Evolutionary conservation across 2,797 vertebrate species (phyloP), one percentile per base, ranked within the genome.

Genomic region (Gila robusta): DNA sequence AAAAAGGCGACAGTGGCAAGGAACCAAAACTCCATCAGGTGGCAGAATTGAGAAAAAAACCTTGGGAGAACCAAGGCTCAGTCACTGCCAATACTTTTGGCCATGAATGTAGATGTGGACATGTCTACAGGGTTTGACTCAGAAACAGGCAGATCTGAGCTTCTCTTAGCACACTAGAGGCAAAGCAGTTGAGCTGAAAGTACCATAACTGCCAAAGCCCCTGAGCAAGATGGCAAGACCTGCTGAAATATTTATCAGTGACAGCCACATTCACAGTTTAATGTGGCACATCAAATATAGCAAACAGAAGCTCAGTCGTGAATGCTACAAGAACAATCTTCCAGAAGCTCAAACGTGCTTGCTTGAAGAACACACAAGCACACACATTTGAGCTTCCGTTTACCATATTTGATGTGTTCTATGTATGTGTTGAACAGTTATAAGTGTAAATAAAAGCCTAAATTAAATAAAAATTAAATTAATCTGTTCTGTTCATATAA

Each of bases 141-240:
- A 44, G 26, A 73, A 76, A 41, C 28, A 64, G 62, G 39, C 78
- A 72, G n/a, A 85, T 7, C 49, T 52, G 84, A 81, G 62, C 59
- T 81, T 56, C 16, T 49, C 28, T 81, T 21, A 85, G 54, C 41
- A 37, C 3, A 17, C 59, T 49, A 62, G 79, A 23, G 32, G 82
- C 79, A 79, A 49, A 71, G 71, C 49, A 62, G 76, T 84, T 56
- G 59, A 59, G 41, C 66, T 83, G 82, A 83, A 83, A 79, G 52
- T 19, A 64, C 39, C 66, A 64, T 23, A 72, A 39, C 17, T 9
- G 3, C 19, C 82, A 84, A 69, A 77, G 39, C 56, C 44, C 76
- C 52, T 69, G n/a, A 87, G 41, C 69, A 67, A 77, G 72, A 84
- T 84, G 70, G 59, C 47, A 54, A 79, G 19, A 74, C 64, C 35